phyloP scores from a whole-genome alignment of 1,140 invertebrate species.

The Calliopsis andreniformis region DNA sequence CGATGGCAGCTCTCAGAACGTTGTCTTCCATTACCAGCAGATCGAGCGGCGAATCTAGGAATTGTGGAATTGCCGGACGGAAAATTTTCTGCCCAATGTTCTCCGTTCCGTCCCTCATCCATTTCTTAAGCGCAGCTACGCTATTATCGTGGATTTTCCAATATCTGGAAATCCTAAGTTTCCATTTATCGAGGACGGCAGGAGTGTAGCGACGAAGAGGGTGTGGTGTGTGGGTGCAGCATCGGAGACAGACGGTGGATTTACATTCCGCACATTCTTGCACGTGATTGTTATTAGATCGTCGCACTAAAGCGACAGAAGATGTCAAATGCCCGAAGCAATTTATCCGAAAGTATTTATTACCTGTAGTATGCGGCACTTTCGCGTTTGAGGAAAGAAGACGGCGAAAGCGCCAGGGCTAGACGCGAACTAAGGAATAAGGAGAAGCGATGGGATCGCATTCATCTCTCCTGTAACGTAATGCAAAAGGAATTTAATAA shows the following conservation, averaged over 20 bases:
- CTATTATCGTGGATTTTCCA: conserved; percentile 28
- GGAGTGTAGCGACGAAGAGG: not conserved
- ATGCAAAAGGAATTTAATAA: conserved; percentile 63
- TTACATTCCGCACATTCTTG: conserved; percentile 46
- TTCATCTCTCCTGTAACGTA: conserved; percentile 38
- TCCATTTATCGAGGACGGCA: conserved; percentile 40
- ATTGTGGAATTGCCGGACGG: conserved; percentile 7
- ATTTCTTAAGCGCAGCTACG: conserved; percentile 7
- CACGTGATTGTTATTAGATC: conserved; percentile 57
- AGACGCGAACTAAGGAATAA: not conserved
- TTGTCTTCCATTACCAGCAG: conserved; percentile 18
- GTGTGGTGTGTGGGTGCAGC: not conserved
- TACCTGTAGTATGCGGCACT: conserved; percentile 12
- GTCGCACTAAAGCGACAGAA: conserved; percentile 27
- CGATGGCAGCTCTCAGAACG: conserved; percentile 21
- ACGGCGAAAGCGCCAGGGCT: too few species aligned
- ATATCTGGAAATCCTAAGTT: conserved; percentile 38
- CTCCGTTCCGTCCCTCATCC: not conserved
- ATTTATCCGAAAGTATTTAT: conserved; percentile 58
- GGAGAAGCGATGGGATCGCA: conserved; percentile 34
- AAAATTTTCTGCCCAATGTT: conserved; percentile 7
- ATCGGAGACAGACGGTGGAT: conserved; percentile 1
- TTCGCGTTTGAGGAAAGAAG: conserved; percentile 8
- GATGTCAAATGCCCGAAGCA: conserved; percentile 49
- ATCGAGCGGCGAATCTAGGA: not conserved